These are phyloP conservation scores for Chlamydotis undulata DNA, from an alignment of 2,113 vertebrate genomes.

Conservation along the genomic window DNA sequence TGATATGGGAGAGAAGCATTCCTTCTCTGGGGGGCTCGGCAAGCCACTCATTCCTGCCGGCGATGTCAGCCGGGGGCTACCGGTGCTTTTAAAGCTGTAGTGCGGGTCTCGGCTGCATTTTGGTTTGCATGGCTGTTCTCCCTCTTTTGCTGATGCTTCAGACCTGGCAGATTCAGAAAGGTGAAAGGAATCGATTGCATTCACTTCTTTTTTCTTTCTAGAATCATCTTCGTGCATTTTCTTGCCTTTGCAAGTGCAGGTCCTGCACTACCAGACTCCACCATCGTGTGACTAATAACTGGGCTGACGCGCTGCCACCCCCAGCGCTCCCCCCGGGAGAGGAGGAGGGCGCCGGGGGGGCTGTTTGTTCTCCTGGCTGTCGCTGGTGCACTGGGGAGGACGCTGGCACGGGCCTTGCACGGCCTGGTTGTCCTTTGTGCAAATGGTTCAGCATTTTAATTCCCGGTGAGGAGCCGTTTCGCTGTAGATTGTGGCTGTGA, in stretches of 20 bases:
- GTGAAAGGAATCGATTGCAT: background rate
- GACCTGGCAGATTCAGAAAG: background rate
- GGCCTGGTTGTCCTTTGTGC: background rate
- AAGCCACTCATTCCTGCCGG: background rate
- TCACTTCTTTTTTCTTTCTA: background rate
- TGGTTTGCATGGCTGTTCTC: background rate
- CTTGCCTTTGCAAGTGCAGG: background rate
- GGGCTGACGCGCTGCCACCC: background rate
- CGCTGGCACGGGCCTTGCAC: background rate
- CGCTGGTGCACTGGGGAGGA: background rate
- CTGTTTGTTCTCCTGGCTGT: background rate
- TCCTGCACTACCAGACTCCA: background rate
- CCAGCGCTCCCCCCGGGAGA: background rate
- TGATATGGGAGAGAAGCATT: background rate
- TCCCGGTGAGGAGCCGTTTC: background rate
- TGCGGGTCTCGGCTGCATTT: background rate
- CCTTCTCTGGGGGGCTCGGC: conserved; percentile 1
- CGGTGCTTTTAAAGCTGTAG: background rate
- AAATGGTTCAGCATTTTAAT: background rate
- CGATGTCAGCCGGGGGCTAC: background rate
- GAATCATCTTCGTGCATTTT: background rate
- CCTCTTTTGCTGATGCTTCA: background rate
- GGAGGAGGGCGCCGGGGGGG: background rate
- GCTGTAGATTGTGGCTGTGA: background rate
- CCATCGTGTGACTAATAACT: background rate